phyloP scores from a whole-genome alignment of 1,140 invertebrate genomes.

The Halesus radiatus region DNA sequence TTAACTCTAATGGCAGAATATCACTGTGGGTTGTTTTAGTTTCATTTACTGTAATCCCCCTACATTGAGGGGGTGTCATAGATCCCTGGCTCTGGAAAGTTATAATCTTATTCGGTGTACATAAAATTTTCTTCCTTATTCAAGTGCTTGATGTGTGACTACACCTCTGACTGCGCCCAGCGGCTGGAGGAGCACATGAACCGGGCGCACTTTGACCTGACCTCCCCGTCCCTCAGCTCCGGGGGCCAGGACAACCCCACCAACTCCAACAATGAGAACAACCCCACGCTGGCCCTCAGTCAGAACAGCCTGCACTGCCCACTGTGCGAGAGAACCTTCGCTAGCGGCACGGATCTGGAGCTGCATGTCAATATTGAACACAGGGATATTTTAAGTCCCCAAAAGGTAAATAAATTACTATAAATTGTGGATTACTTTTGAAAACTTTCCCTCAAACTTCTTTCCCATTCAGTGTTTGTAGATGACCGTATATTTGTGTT shows the following conservation, averaged over 20 bases:
- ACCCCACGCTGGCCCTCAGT: slow-evolving; percentile 65
- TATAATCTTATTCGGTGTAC: no score
- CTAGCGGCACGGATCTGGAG: slow-evolving; percentile 83
- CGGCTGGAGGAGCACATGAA: slow-evolving; percentile 90
- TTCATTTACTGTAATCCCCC: no score
- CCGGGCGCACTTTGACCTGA: slow-evolving; percentile 86
- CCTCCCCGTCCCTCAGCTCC: slow-evolving; percentile 71
- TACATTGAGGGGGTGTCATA: no score
- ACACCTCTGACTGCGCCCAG: slow-evolving; percentile 79
- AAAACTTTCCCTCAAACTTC: no score
- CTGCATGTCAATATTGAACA: slow-evolving; percentile 90
- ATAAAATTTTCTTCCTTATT: slow-evolving; percentile 16
- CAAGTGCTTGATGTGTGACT: slow-evolving; percentile 86
- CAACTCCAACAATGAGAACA: slow-evolving; percentile 57
- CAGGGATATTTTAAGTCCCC: slow-evolving; percentile 69
- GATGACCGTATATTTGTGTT: no score
- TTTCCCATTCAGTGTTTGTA: no score
- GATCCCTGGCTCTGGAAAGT: no score
- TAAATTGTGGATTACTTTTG: not conserved
- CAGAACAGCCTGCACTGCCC: slow-evolving; percentile 74
- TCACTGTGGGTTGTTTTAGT: no score
- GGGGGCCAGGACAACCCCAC: slow-evolving; percentile 58
- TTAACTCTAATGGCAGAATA: no score
- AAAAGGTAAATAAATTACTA: slow-evolving; percentile 58
- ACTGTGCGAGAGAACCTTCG: slow-evolving; percentile 80